Percentiles rank a stretch among this genome's conserved stretches.
Conservation (phyloP, 2,888 invertebrate species). For the Tridacna gigas region DNA sequence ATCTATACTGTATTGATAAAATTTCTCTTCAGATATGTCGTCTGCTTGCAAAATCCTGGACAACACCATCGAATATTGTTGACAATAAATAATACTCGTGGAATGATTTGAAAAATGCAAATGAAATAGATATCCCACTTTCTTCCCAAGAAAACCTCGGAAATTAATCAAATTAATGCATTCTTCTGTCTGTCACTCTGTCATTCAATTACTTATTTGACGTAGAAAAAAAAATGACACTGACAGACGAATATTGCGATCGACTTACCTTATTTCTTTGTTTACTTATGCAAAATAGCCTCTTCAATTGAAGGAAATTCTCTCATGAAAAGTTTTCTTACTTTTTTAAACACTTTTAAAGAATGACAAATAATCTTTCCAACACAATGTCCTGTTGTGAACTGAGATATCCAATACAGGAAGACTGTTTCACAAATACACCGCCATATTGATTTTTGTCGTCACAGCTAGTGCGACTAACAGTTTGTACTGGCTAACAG, state of each 20-base stretch:
- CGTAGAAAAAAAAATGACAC: background rate
- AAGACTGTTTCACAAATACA: conserved; percentile 19
- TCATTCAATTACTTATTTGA: conserved; percentile 9
- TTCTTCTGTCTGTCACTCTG: background rate
- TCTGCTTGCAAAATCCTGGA: background rate
- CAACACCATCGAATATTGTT: background rate
- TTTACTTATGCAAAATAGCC: background rate
- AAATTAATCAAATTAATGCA: background rate
- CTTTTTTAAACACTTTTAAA: conserved; percentile 7
- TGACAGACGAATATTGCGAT: conserved; percentile 16
- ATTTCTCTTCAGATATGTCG: too few relatives aligned
- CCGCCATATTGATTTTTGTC: conserved; percentile 24
- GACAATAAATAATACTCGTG: background rate
- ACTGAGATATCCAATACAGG: conserved; percentile 9
- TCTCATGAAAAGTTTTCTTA: background rate
- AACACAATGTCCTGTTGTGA: conserved; percentile 8
- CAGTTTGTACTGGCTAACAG: background rate
- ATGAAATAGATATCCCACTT: background rate
- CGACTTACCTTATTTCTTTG: conserved; percentile 12
- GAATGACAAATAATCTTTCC: conserved; percentile 20
- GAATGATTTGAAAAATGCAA: background rate
- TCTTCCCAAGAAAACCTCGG: background rate
- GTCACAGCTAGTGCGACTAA: background rate
- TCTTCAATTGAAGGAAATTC: background rate
- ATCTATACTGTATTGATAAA: too few relatives aligned